These are phyloP conservation scores for Leptoclinus maculatus DNA, from an alignment of 2,797 vertebrate species.

Conservation along the genomic window DNA sequence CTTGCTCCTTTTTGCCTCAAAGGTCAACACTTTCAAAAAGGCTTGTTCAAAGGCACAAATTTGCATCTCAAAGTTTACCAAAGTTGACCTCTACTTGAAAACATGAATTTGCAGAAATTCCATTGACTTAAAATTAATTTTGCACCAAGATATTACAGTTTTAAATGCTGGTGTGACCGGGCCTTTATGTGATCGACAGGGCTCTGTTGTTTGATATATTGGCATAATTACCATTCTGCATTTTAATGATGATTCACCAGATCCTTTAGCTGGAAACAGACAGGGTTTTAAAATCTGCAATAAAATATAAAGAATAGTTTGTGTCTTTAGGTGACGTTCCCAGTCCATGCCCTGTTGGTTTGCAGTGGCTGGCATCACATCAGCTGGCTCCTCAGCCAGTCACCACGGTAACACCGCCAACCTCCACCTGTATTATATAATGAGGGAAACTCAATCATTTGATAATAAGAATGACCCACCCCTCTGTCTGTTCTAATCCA, in stretches of 20 bases:
- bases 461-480: not conserved
- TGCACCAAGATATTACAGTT: too few relatives aligned
- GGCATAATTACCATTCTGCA: not conserved
- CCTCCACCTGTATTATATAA: not conserved
- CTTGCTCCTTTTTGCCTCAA: not conserved
- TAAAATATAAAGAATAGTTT: not conserved
- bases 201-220: too few relatives aligned
- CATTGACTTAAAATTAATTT: too few relatives aligned
- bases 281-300: not conserved
- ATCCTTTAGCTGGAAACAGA: not conserved
- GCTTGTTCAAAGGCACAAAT: too few relatives aligned
- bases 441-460: not conserved
- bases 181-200: too few relatives aligned
- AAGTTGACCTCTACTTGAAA: too few relatives aligned
- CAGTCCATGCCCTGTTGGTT: constrained; percentile 81
- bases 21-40: not conserved
- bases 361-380: constrained; percentile 86
- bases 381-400: constrained; percentile 89
- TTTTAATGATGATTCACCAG: not conserved
- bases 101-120: too few relatives aligned
- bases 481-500: too few relatives aligned
- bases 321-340: constrained; percentile 83
- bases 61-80: too few relatives aligned
- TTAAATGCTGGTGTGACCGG: too few relatives aligned
- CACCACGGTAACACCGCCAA: constrained; percentile 80